Conservation (phyloP, 2,797 vertebrate species). For the Urosaurus nigricauda region DNA sequence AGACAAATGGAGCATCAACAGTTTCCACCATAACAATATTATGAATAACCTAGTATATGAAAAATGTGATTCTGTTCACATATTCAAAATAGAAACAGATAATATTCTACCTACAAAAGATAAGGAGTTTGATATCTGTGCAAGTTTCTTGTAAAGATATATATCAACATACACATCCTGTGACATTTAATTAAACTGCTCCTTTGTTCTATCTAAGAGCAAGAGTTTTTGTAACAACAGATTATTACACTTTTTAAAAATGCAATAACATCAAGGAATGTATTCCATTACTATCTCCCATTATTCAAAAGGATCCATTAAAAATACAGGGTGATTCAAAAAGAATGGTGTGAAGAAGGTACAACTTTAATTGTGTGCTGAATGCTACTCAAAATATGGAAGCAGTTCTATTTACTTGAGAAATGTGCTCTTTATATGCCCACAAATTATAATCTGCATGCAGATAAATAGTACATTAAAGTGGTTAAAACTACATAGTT, state of each 20-base stretch:
- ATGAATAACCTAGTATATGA: conserved; percentile 36
- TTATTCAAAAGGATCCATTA: background rate
- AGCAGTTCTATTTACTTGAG: background rate
- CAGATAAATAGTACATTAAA: background rate
- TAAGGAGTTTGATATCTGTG: conserved; percentile 25
- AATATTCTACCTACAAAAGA: conserved; percentile 44
- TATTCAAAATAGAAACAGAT: conserved; percentile 52
- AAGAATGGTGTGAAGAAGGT: no score
- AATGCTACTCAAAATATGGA: background rate
- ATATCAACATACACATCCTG: background rate
- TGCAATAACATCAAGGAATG: background rate
- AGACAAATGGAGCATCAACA: conserved; percentile 61
- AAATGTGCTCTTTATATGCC: background rate
- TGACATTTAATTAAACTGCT: conserved; percentile 36
- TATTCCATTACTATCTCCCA: background rate
- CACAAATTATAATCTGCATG: background rate
- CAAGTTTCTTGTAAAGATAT: background rate
- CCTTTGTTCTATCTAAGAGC: background rate
- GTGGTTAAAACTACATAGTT: background rate
- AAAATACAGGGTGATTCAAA: background rate
- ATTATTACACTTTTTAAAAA: background rate
- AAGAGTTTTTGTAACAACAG: background rate
- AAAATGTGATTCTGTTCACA: conserved; percentile 17
- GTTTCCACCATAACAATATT: conserved; percentile 35
- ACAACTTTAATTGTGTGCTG: background rate